Percentiles rank a stretch among this genome's conserved stretches.
Conservation (phyloP, 2,113 vertebrate species). For the cattle (Bos taurus) region ARS-UCD2.0 NC_037350.1:30206501-30207000, state of each 20-base stretch:
- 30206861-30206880: not conserved
- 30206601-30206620: not conserved
- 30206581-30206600: not conserved
- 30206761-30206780: not conserved
- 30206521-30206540: not conserved
- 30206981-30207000: not conserved
- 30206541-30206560: not conserved
- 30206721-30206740: not conserved
- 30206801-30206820: not conserved
- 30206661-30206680: not conserved
- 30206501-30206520: not conserved
- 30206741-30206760: not conserved
- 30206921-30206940: not conserved
- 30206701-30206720: not conserved
- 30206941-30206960: not conserved
- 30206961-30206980: not conserved
- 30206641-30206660: not conserved
- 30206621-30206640: fast-evolving
- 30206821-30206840: not conserved
- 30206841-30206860: not conserved
- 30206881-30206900: not conserved
- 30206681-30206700: not conserved
- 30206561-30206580: not conserved
- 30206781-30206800: not conserved
- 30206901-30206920: not conserved